phyloP scores from a whole-genome alignment of 2,113 vertebrate genomes.

The Platichthys flesus region DNA sequence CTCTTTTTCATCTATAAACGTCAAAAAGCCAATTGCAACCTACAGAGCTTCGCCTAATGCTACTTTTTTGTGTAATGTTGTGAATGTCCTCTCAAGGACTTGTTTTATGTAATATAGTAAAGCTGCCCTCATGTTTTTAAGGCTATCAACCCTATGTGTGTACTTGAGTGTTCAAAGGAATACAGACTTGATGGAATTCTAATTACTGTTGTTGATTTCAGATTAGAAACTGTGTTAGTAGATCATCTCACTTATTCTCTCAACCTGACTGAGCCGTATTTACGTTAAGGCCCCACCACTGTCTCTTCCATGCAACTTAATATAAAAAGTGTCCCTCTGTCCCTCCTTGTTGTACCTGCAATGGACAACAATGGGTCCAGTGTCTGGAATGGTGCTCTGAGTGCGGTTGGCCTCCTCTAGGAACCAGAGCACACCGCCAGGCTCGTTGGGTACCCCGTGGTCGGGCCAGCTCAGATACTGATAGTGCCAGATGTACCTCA shows the following conservation, averaged over 20 bases:
- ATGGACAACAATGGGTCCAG: slow-evolving; percentile 87
- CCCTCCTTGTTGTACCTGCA: slow-evolving; percentile 81
- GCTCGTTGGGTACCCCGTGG: slow-evolving; percentile 89
- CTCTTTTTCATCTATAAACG: too few relatives aligned
- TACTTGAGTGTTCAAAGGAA: too few relatives aligned
- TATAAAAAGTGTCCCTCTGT: background rate
- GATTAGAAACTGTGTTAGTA: too few relatives aligned
- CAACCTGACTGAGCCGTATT: background rate
- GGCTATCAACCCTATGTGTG: background rate
- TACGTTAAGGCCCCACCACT: background rate
- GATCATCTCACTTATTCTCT: background rate
- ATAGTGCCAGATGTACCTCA: slow-evolving; percentile 86
- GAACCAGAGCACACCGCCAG: slow-evolving; percentile 87
- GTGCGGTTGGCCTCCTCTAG: slow-evolving; percentile 88
- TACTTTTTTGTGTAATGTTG: background rate
- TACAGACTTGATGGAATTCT: too few relatives aligned
- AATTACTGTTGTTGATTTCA: too few relatives aligned
- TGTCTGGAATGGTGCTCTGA: slow-evolving; percentile 81
- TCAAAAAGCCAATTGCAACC: too few relatives aligned
- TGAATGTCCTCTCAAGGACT: background rate
- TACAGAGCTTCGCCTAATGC: background rate
- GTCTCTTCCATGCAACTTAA: background rate
- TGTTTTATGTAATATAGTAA: background rate
- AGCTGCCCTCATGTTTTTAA: background rate
- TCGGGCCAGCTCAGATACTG: slow-evolving; percentile 93